These are phyloP conservation scores for Lytechinus pictus DNA, from an alignment of 35 echinoderm and acorn worm genomes.

Conservation along the genomic window DNA sequence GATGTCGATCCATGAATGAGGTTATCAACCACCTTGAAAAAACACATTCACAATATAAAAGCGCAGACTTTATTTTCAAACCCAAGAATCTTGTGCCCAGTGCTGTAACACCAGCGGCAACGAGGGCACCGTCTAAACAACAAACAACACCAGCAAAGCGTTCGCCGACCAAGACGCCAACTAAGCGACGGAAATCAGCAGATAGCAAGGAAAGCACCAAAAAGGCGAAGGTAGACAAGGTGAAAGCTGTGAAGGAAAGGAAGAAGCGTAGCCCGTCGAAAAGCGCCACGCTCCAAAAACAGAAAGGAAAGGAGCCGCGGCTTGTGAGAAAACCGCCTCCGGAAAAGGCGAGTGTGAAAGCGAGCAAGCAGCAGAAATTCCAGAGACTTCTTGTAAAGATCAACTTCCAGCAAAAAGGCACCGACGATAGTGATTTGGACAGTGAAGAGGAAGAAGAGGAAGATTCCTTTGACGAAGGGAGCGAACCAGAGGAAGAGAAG, in stretches of 20 bases:
- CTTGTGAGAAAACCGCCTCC: constrained; percentile 60
- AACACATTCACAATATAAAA: not conserved
- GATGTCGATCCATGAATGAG: constrained; percentile 33
- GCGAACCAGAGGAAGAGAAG: constrained; percentile 40
- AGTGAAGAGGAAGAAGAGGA: constrained; percentile 33
- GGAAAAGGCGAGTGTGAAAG: constrained; percentile 63
- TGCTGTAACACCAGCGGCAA: not conserved
- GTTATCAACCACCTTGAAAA: constrained; percentile 4
- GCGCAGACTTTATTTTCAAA: constrained; percentile 50
- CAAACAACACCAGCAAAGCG: not conserved
- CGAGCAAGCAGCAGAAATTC: constrained; percentile 68
- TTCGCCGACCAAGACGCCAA: not conserved
- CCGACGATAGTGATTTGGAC: not conserved
- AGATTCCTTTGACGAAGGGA: constrained; percentile 49
- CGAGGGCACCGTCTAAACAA: not conserved
- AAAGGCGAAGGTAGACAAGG: constrained; percentile 27
- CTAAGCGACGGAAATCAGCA: not conserved
- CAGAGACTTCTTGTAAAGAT: constrained; percentile 85
- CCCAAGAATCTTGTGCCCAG: not conserved
- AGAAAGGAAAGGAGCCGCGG: constrained; percentile 50
- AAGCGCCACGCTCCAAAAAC: constrained; percentile 34
- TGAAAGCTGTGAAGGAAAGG: constrained; percentile 50
- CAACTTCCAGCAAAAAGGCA: constrained; percentile 63
- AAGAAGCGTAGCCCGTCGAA: constrained; percentile 26
- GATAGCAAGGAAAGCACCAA: not conserved